These are phyloP conservation scores for Hippocampus comes DNA, from an alignment of 2,113 vertebrate species.

Conservation along the genomic window DNA sequence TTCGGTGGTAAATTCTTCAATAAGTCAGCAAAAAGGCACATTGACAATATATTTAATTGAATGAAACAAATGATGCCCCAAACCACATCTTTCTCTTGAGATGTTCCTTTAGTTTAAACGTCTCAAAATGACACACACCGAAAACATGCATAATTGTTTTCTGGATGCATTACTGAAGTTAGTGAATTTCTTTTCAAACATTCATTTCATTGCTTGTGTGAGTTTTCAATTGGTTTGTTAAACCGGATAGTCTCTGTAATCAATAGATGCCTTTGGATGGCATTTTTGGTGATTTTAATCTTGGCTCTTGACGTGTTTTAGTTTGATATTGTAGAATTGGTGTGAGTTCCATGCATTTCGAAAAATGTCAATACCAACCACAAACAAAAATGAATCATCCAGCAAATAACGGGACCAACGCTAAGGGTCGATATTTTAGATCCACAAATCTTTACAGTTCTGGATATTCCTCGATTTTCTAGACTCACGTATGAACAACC, in stretches of 20 bases:
- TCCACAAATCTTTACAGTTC: constrained; percentile 2
- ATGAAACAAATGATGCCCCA: neutral
- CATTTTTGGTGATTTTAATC: constrained; percentile 14
- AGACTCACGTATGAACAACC: constrained; percentile 25
- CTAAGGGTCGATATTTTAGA: constrained; percentile 20
- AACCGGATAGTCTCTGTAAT: no score
- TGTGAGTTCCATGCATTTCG: constrained; percentile 21
- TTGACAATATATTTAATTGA: neutral
- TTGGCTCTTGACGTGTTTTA: constrained; percentile 29
- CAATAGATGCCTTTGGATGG: constrained; percentile 16
- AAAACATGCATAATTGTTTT: neutral
- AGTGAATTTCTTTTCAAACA: neutral
- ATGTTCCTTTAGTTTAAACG: neutral
- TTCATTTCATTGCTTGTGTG: neutral
- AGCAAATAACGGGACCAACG: constrained; percentile 43
- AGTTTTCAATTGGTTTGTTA: neutral
- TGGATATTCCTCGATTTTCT: constrained; percentile 2
- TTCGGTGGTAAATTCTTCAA: no score
- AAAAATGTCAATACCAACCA: constrained; percentile 3
- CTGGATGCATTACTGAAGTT: neutral
- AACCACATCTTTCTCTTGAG: neutral
- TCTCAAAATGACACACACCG: neutral
- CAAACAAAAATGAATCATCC: constrained; percentile 23
- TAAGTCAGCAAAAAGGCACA: no score
- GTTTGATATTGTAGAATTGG: constrained; percentile 39